phyloP scores from a whole-genome alignment of 2,797 vertebrate species.

The Sphenodon punctatus region DNA sequence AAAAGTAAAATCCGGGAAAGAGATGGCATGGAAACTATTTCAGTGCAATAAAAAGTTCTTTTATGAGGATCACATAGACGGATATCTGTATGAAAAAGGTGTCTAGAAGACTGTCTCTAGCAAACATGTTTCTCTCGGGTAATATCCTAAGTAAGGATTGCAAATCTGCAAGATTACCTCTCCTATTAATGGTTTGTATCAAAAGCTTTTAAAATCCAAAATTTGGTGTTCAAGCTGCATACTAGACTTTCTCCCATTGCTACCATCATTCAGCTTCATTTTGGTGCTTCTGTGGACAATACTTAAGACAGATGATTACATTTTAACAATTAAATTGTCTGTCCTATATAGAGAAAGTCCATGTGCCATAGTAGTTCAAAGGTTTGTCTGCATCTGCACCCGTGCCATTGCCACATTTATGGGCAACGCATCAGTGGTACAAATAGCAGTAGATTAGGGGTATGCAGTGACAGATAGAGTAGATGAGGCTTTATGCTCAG shows the following conservation, averaged over 20 bases:
- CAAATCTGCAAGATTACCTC: background rate
- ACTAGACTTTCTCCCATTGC: background rate
- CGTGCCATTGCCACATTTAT: background rate
- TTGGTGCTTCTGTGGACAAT: background rate
- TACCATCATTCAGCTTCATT: background rate
- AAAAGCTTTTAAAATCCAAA: background rate
- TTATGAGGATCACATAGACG: too few relatives aligned
- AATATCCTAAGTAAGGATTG: background rate
- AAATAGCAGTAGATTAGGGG: background rate
- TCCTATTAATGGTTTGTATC: background rate
- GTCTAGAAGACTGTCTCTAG: background rate
- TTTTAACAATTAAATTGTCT: background rate
- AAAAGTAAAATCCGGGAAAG: background rate
- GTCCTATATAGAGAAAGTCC: background rate
- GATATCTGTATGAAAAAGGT: too few relatives aligned
- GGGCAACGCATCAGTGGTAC: background rate
- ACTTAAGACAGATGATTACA: background rate
- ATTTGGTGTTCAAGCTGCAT: background rate
- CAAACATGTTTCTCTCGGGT: constrained; percentile 35
- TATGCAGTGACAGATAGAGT: background rate
- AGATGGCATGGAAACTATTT: constrained; percentile 5
- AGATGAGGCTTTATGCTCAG: background rate
- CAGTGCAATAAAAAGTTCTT: background rate
- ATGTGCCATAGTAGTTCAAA: background rate
- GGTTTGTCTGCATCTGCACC: background rate